Percentiles rank a stretch among this genome's conserved stretches.
Conservation (phyloP, 2,113 vertebrate genomes). For the Gracilinanus agilis region DNA sequence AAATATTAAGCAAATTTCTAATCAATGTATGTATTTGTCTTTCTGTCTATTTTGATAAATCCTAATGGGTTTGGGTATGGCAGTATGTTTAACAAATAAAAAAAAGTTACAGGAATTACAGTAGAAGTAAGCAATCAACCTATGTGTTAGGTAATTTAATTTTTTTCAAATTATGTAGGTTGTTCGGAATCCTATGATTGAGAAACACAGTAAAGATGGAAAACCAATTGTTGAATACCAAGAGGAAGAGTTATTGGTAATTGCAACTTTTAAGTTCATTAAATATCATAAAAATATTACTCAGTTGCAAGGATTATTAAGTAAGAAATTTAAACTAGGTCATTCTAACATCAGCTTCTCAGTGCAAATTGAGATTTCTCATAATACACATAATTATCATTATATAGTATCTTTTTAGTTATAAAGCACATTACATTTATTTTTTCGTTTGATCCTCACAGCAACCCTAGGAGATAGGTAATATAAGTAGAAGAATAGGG, state of each 20-base stretch:
- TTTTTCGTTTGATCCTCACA: background rate
- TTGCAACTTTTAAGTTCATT: constrained; percentile 46
- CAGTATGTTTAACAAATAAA: background rate
- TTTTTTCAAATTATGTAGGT: constrained; percentile 86
- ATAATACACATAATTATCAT: background rate
- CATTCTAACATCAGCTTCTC: constrained; percentile 29
- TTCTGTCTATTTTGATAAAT: constrained; percentile 32
- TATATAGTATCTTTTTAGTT: background rate
- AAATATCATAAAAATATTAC: background rate
- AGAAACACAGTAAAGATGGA: constrained; percentile 96
- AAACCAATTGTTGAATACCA: constrained; percentile 95
- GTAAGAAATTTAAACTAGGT: background rate
- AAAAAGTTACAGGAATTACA: background rate
- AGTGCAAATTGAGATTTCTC: background rate
- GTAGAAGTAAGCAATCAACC: constrained; percentile 51
- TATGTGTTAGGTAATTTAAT: constrained; percentile 79
- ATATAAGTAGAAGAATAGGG: background rate
- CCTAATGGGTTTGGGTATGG: constrained; percentile 1
- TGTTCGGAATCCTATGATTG: constrained; percentile 95
- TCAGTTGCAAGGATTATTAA: background rate
- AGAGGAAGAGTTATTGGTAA: constrained; percentile 97
- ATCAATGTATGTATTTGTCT: constrained; percentile 15
- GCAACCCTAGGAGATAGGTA: background rate
- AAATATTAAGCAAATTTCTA: constrained; percentile 13
- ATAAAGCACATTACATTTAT: background rate